phyloP scores from a whole-genome alignment of 2,797 vertebrate species.

The Mus spretus region DNA sequence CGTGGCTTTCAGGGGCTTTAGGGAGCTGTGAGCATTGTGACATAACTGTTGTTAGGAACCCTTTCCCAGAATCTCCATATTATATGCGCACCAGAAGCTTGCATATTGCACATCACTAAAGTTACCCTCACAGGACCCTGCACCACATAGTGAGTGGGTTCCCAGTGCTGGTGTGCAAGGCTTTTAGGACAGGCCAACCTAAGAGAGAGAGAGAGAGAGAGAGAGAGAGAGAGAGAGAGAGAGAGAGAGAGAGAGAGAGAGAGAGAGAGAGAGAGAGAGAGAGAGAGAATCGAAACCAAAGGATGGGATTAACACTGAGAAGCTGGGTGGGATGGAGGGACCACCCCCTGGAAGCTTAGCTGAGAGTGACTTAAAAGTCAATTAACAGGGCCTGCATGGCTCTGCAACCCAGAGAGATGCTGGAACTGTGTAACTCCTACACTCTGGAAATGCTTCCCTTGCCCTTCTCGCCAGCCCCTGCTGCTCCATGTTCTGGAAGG shows the following conservation, averaged over 20 bases:
- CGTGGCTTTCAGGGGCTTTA: slow-evolving; percentile 65
- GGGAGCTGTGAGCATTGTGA: slow-evolving; percentile 65
- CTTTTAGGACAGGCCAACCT: slow-evolving; percentile 59
- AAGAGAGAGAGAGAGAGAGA: slow-evolving; percentile 35
- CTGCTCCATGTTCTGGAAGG: neutral
- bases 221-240: slow-evolving; percentile 35
- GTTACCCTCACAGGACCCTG: neutral
- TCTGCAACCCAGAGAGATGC: neutral
- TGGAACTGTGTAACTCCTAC: neutral
- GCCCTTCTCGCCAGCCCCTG: neutral
- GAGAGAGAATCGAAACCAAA: slow-evolving; percentile 59
- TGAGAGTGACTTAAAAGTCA: slow-evolving; percentile 66
- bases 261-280: slow-evolving; percentile 14
- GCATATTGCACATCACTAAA: slow-evolving; percentile 11
- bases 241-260: slow-evolving; percentile 35
- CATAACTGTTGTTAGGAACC: slow-evolving; percentile 66
- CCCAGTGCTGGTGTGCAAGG: neutral
- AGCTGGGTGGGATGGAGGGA: slow-evolving; percentile 57
- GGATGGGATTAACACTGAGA: slow-evolving; percentile 64
- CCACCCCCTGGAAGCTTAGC: slow-evolving; percentile 54
- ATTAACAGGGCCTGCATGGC: slow-evolving; percentile 43
- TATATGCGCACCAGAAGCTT: slow-evolving; percentile 44
- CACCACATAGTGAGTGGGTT: neutral
- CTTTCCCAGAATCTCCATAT: slow-evolving; percentile 47
- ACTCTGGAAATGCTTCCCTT: neutral